Conservation (phyloP, 92 coral and sea anemone genomes). For the Porites rus region DNA sequence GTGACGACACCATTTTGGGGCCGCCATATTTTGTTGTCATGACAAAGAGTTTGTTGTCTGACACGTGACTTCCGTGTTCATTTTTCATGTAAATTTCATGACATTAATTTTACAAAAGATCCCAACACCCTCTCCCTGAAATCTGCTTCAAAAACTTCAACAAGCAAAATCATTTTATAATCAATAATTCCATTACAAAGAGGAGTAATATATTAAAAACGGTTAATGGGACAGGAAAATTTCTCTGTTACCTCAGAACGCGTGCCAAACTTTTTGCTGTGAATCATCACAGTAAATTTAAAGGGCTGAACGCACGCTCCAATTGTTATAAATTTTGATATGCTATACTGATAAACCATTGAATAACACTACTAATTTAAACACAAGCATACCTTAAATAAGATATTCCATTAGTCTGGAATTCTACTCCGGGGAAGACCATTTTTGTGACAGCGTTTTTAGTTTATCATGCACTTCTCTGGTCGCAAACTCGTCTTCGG, state of each 20-base stretch:
- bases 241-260: background rate
- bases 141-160: background rate
- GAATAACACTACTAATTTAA: background rate
- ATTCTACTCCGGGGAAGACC: slow-evolving; percentile 40
- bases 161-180: background rate
- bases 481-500: background rate
- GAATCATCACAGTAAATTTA: too few relatives aligned
- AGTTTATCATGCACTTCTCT: background rate
- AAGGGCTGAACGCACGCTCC: too few relatives aligned
- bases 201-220: background rate
- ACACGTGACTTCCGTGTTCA: slow-evolving; percentile 19
- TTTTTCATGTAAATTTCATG: background rate
- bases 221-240: background rate
- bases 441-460: background rate
- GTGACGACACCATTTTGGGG: slow-evolving; percentile 1
- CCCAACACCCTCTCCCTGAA: background rate
- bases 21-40: slow-evolving; percentile 58
- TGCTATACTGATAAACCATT: background rate
- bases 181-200: background rate
- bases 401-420: slow-evolving; percentile 20
- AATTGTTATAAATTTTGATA: background rate
- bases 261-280: background rate
- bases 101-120: background rate
- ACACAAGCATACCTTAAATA: slow-evolving; percentile 5
- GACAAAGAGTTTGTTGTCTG: slow-evolving; percentile 52